Evolutionary conservation across 2,888 invertebrate species (phyloP).

Genomic region (Gryllus longicercus): DNA sequence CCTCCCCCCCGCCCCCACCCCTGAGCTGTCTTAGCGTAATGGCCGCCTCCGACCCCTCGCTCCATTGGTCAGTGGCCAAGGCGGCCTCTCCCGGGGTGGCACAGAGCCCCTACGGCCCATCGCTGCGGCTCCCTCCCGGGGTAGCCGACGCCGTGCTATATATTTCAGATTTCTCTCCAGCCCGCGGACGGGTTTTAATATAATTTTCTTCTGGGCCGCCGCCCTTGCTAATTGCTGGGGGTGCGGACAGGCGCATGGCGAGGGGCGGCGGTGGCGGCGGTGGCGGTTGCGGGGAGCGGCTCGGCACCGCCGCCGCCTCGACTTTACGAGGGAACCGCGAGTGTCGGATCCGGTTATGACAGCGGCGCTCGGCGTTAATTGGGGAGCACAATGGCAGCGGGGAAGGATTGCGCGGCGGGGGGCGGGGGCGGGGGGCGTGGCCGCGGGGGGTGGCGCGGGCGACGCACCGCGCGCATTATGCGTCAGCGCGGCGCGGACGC

Average conservation of each 20-base stretch:
- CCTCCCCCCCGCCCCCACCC: background rate
- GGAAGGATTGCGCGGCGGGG: background rate
- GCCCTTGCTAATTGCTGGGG: constrained; percentile 1
- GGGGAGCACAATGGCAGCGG: background rate
- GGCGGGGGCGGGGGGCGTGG: background rate
- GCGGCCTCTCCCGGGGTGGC: background rate
- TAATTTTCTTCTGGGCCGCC: constrained; percentile 17
- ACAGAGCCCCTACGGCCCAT: background rate
- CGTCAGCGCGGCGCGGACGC: background rate
- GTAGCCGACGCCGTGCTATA: too few species aligned
- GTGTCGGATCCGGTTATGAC: constrained; percentile 17
- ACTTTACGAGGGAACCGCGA: constrained; percentile 17
- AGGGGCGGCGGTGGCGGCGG: background rate
- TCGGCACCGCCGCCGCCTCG: background rate
- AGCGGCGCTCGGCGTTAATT: background rate
- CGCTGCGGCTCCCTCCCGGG: too few species aligned
- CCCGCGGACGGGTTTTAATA: constrained; percentile 17
- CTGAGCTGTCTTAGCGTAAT: background rate
- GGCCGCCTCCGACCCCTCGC: background rate
- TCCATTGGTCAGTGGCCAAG: background rate
- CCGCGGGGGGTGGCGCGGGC: background rate
- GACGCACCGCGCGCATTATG: background rate
- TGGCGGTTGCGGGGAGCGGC: background rate
- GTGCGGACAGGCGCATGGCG: background rate
- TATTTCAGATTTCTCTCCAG: background rate